A percentile compares a stretch with the other conserved stretches of the same genome.
Conservation (phyloP, 1,140 invertebrate species). For the Hestina assimilis region DNA sequence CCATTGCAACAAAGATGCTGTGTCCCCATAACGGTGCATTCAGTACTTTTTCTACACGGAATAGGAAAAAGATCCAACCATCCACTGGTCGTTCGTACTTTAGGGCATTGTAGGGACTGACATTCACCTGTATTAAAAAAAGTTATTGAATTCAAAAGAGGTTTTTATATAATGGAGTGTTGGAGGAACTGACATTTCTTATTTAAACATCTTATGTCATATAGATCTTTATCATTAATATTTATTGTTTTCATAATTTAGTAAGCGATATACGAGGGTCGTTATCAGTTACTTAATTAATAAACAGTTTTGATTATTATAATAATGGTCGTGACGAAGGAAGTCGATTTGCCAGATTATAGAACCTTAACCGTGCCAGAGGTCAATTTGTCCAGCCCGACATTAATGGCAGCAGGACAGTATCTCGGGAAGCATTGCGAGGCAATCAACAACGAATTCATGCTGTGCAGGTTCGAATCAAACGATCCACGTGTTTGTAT, state of each 20-base stretch:
- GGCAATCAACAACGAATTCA: slow-evolving; percentile 94
- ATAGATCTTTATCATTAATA: too few relatives aligned
- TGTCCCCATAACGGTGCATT: slow-evolving; percentile 69
- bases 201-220: background rate
- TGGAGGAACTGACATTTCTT: background rate
- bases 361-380: slow-evolving; percentile 90
- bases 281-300: background rate
- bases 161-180: too few relatives aligned
- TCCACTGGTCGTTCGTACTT: slow-evolving; percentile 65
- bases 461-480: slow-evolving; percentile 91
- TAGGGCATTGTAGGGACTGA: slow-evolving; percentile 61
- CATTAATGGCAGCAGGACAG: slow-evolving; percentile 88
- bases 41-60: slow-evolving; percentile 63
- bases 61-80: slow-evolving; percentile 74
- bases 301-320: background rate
- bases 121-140: slow-evolving; percentile 37
- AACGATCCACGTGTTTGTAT: slow-evolving; percentile 93
- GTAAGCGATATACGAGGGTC: too few relatives aligned
- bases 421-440: slow-evolving; percentile 96
- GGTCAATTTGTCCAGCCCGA: slow-evolving; percentile 88
- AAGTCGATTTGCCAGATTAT: slow-evolving; percentile 85
- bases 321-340: slow-evolving; percentile 84
- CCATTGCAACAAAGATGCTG: slow-evolving; percentile 71
- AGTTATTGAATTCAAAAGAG: background rate
- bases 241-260: too few relatives aligned